phyloP scores from a whole-genome alignment of 1,140 invertebrate species.

The Caerostris extrusa region DNA sequence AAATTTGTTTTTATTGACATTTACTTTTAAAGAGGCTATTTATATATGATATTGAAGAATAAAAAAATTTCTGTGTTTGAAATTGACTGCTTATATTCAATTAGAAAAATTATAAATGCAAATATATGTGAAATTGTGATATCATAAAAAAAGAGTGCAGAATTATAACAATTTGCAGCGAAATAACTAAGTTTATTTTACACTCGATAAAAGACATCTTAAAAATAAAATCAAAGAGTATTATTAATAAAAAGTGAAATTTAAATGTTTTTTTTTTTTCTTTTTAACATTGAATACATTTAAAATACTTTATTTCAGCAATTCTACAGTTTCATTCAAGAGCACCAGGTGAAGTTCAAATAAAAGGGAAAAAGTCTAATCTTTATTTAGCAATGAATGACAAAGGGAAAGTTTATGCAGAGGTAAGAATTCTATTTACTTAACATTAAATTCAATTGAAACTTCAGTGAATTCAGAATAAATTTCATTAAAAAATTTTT shows the following conservation, averaged over 20 bases:
- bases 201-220: not conserved
- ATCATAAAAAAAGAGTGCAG: not conserved
- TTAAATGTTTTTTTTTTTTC: not conserved
- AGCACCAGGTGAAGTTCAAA: conserved; percentile 63
- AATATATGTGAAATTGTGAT: not conserved
- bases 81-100: too few species aligned
- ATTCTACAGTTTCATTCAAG: conserved; percentile 56
- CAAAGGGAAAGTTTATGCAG: conserved; percentile 72
- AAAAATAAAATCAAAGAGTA: not conserved
- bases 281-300: not conserved
- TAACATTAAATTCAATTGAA: too few species aligned
- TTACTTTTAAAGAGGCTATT: too few species aligned
- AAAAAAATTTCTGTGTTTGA: too few species aligned
- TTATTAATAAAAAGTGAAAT: not conserved
- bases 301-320: conserved; percentile 27
- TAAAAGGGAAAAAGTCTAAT: conserved; percentile 64
- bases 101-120: not conserved
- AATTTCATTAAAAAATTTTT: too few species aligned
- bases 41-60: too few species aligned
- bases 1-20: too few species aligned
- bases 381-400: conserved; percentile 71
- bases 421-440: conserved; percentile 38
- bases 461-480: too few species aligned
- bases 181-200: not conserved
- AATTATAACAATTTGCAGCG: not conserved